Base-by-base conservation (phyloP, 2,888 invertebrate species). In the Formica aserva region DNA sequence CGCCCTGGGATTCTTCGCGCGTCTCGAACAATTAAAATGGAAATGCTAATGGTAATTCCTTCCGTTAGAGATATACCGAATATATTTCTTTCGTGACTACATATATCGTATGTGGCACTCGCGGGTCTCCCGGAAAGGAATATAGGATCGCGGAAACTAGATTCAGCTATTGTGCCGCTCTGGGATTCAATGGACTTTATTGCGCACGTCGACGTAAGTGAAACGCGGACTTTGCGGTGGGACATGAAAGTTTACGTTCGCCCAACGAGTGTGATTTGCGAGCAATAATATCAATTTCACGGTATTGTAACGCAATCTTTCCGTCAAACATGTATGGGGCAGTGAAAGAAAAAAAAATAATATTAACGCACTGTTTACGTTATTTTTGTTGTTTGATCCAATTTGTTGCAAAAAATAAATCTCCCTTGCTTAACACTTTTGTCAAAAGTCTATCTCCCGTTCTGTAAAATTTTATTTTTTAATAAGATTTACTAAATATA, bases 261-360 rank as follows among this genome's bases (percentile, higher is more conserved):
- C 69, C 32, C 45, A 71, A 78, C 32, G 5, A 78, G 71, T 32
- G 18, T 1, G 57, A 78, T 78, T 71, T 78, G 45, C 45, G 35
- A 60, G 78, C 71, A 60, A 71, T 60, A 71, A 78, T 78, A 78
- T 78, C 71, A 45, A 60, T 78, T 78, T 78, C 78, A 45, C 57
- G 69, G 32, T 32, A 29, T 35, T 11, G 41, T 32, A 41, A 77
- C 55, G 77, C 22, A 41, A 57, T 57, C 55, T 41, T 69, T 38
- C 69, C 26, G 11, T 41, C 29, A 45, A 35, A 38, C 38, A 41
- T n/a, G 67, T 55, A 3, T 22, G 26, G 5, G 13, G 8, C 38
- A 18, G 15, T 13, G 13, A 60, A 29, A 60, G 41, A 18, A 9
- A 62, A 62, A 18, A 60, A 9, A 60, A 29, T 32, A 26, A 41